Conservation (phyloP, 2,888 invertebrate genomes). For the Leptinotarsa haldemani region DNA sequence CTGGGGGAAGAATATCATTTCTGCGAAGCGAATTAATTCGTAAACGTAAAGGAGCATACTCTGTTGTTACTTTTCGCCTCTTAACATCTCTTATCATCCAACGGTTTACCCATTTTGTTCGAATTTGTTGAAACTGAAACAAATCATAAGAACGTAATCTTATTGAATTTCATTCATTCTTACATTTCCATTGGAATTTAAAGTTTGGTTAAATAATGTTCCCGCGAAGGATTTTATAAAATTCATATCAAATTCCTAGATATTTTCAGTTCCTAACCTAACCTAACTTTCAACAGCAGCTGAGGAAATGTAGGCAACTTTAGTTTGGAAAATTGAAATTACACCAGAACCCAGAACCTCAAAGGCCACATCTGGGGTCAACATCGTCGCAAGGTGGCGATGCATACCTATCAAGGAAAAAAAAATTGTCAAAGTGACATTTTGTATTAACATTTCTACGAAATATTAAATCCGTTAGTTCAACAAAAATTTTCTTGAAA, state of each 20-base stretch:
- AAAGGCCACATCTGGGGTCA: too few relatives aligned
- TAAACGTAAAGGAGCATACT: constrained; percentile 81
- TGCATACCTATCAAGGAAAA: too few relatives aligned
- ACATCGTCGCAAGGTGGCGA: too few relatives aligned
- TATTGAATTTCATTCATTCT: not conserved
- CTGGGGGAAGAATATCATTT: constrained; percentile 86
- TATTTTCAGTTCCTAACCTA: too few relatives aligned
- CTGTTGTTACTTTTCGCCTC: constrained; percentile 78
- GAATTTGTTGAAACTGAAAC: constrained; percentile 76
- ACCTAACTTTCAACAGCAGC: too few relatives aligned
- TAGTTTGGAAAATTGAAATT: too few relatives aligned
- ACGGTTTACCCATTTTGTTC: constrained; percentile 84
- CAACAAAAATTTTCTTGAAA: too few relatives aligned
- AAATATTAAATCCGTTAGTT: too few relatives aligned
- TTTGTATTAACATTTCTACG: too few relatives aligned
- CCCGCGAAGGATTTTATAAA: constrained; percentile 33
- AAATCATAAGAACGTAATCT: not conserved
- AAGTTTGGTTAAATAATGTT: constrained; percentile 26
- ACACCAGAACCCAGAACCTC: too few relatives aligned
- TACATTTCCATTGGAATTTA: constrained; percentile 36
- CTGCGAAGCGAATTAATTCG: constrained; percentile 86
- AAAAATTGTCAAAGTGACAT: too few relatives aligned
- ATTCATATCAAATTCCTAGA: constrained; percentile 33
- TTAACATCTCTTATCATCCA: constrained; percentile 90
- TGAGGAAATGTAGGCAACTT: too few relatives aligned